Percentiles rank a stretch among this genome's conserved stretches.
These are phyloP conservation scores for Troides aeacus DNA, from an alignment of 2,888 invertebrate genomes.

Conservation along the genomic window DNA sequence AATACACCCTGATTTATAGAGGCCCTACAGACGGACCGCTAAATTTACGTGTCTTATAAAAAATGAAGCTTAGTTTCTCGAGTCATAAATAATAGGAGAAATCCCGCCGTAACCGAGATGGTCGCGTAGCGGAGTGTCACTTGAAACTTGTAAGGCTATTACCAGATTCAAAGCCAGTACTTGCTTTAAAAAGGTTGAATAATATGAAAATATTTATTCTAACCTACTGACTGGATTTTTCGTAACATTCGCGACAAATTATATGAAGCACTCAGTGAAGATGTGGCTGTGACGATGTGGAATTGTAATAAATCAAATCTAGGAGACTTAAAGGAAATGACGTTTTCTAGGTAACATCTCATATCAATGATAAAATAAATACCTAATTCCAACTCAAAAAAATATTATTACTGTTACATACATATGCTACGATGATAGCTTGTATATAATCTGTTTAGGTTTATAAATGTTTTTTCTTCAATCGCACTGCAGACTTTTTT, in stretches of 20 bases:
- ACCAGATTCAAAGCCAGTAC: conserved; percentile 9
- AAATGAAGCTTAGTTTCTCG: conserved; percentile 73
- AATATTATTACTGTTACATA: too few species aligned
- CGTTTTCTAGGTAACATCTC: too few species aligned
- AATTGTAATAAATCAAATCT: too few species aligned
- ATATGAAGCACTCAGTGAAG: neutral
- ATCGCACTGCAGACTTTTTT: too few species aligned
- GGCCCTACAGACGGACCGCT: conserved; percentile 68
- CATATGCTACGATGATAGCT: too few species aligned
- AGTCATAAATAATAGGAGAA: conserved; percentile 72
- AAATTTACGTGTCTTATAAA: conserved; percentile 77
- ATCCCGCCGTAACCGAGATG: conserved; percentile 53
- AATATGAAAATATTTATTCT: neutral
- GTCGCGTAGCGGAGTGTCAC: conserved; percentile 38
- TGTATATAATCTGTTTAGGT: too few species aligned
- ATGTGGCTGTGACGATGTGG: too few species aligned
- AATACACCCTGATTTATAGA: conserved; percentile 75
- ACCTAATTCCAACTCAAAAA: too few species aligned
- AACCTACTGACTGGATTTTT: neutral
- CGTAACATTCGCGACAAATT: neutral
- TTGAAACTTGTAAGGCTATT: conserved; percentile 2
- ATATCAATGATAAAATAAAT: too few species aligned
- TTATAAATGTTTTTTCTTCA: too few species aligned
- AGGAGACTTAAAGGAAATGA: too few species aligned
- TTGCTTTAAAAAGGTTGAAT: neutral